phyloP scores from a whole-genome alignment of 2,113 vertebrate species.

The Danionella cerebrum region DNA sequence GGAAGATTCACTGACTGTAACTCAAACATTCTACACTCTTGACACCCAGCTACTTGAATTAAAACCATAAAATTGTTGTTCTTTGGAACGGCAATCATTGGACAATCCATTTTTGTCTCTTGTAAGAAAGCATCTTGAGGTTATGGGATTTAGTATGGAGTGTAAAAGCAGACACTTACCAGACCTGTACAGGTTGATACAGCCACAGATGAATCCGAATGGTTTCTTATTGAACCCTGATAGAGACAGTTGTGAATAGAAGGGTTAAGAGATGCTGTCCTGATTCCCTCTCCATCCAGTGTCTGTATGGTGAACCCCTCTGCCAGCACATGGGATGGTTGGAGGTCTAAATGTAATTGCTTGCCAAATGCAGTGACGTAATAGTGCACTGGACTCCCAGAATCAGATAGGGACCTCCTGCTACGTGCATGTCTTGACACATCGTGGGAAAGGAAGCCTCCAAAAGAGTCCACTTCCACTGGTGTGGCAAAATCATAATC shows the following conservation, averaged over 20 bases:
- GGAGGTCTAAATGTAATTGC: conserved; percentile 85
- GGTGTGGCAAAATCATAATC: conserved; percentile 91
- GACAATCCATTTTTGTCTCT: neutral
- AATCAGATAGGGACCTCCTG: conserved; percentile 66
- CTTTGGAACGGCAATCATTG: neutral
- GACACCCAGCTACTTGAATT: neutral
- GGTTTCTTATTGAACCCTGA: conserved; percentile 89
- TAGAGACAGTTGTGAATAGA: conserved; percentile 78
- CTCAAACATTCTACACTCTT: neutral
- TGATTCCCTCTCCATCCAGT: conserved; percentile 69
- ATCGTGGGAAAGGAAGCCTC: conserved; percentile 78
- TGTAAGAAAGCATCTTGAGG: no score
- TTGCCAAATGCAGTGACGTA: conserved; percentile 84
- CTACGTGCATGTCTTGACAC: conserved; percentile 70
- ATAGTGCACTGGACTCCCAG: conserved; percentile 76
- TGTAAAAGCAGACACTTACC: conserved; percentile 68
- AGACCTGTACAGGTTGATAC: conserved; percentile 89
- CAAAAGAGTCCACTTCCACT: conserved; percentile 80
- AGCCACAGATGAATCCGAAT: conserved; percentile 79
- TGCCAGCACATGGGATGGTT: conserved; percentile 75
- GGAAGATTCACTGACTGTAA: neutral
- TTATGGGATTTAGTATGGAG: neutral
- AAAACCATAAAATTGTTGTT: neutral
- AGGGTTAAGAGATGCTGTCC: conserved; percentile 56
- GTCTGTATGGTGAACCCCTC: conserved; percentile 82